These are phyloP conservation scores for Gymnoscopelus braueri DNA, from an alignment of 2,797 vertebrate genomes.

Conservation along the genomic window DNA sequence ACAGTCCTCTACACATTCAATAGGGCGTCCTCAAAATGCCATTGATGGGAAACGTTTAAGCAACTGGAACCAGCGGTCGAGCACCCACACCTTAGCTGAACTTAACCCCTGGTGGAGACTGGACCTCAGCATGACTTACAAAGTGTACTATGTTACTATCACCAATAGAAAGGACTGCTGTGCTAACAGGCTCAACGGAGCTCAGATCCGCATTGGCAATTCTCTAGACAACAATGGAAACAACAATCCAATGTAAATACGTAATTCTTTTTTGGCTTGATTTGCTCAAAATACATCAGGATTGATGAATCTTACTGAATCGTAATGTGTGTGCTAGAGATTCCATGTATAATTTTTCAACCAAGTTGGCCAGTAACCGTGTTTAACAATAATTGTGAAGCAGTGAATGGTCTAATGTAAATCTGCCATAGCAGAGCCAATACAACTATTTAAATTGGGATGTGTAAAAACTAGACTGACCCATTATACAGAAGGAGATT, in stretches of 20 bases:
- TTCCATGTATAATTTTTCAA: no score
- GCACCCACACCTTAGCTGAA: neutral
- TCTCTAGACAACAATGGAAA: neutral
- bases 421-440: no score
- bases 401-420: no score
- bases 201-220: neutral
- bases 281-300: neutral
- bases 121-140: neutral
- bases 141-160: neutral
- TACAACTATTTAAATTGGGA: no score
- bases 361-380: no score
- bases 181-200: neutral
- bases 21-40: neutral
- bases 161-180: conserved; percentile 2
- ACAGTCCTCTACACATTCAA: no score
- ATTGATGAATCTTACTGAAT: no score
- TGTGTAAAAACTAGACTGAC: no score
- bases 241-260: neutral
- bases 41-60: neutral
- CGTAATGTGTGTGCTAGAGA: no score
- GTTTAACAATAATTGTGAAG: no score
- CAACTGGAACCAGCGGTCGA: neutral
- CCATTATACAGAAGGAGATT: no score
- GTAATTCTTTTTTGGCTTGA: neutral
- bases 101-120: neutral